phyloP scores from a whole-genome alignment of 2,113 vertebrate species.

The Panurus biarmicus region DNA sequence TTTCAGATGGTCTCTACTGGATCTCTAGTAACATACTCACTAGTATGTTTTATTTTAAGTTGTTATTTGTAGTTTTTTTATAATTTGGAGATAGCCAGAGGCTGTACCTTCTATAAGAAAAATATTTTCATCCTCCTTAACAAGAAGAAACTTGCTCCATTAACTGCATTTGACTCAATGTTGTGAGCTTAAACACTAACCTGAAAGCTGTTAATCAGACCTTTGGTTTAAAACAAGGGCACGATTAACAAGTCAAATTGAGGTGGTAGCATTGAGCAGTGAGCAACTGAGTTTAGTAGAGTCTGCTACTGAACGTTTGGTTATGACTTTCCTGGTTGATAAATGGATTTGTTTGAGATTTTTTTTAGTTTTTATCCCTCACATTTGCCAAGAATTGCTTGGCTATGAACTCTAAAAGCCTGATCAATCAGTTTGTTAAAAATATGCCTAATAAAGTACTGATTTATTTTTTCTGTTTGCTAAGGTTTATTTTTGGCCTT shows the following conservation, averaged over 20 bases:
- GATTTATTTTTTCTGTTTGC: background rate
- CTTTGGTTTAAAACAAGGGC: background rate
- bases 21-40: background rate
- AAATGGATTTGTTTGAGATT: background rate
- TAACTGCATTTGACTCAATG: background rate
- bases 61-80: constrained; percentile 14
- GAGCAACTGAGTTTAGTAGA: background rate
- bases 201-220: background rate
- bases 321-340: background rate
- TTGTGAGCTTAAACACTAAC: background rate
- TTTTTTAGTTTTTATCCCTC: background rate
- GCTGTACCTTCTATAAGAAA: background rate
- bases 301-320: background rate
- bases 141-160: background rate
- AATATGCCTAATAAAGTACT: background rate
- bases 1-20: constrained; percentile 17
- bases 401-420: background rate
- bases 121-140: background rate
- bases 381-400: background rate
- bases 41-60: background rate
- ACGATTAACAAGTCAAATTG: background rate
- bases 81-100: constrained; percentile 6
- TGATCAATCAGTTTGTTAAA: background rate
- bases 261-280: background rate
- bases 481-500: background rate